Conservation (phyloP, 2,888 invertebrate genomes). For the Dascillus cervinus region DNA sequence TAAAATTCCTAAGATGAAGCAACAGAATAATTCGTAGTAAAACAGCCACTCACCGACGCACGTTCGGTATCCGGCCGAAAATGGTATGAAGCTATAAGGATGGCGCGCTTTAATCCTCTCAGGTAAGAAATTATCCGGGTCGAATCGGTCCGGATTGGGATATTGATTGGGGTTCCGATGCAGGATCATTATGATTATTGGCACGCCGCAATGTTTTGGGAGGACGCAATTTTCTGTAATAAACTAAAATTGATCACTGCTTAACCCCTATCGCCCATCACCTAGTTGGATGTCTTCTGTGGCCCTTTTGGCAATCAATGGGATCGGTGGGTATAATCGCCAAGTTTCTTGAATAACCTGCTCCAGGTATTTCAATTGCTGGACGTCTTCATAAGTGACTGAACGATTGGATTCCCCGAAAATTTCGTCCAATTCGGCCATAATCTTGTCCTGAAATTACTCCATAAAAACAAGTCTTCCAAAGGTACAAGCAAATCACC, state of each 20-base stretch:
- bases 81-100: slow-evolving; percentile 66
- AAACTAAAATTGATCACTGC: background rate
- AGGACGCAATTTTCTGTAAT: slow-evolving; percentile 16
- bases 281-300: slow-evolving; percentile 20
- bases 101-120: slow-evolving; percentile 62
- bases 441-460: slow-evolving; percentile 19
- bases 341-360: slow-evolving; percentile 28
- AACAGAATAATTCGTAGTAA: too few relatives aligned
- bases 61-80: slow-evolving; percentile 66
- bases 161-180: slow-evolving; percentile 58
- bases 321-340: slow-evolving; percentile 25
- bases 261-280: slow-evolving; percentile 2
- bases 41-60: slow-evolving; percentile 52
- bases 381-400: slow-evolving; percentile 23
- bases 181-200: slow-evolving; percentile 35
- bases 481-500: slow-evolving; percentile 11
- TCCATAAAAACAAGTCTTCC: too few relatives aligned
- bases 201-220: slow-evolving; percentile 15
- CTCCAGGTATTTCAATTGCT: slow-evolving; percentile 26
- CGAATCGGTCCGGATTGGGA: slow-evolving; percentile 56
- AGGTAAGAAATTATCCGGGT: slow-evolving; percentile 65
- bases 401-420: slow-evolving; percentile 18
- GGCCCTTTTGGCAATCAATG: slow-evolving; percentile 18
- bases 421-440: slow-evolving; percentile 14
- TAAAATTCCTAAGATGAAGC: too few relatives aligned